Evolutionary conservation across 2,888 invertebrate genomes (phyloP), one percentile per base, ranked within the genome.

Genomic region (Volucella bombylans): DNA sequence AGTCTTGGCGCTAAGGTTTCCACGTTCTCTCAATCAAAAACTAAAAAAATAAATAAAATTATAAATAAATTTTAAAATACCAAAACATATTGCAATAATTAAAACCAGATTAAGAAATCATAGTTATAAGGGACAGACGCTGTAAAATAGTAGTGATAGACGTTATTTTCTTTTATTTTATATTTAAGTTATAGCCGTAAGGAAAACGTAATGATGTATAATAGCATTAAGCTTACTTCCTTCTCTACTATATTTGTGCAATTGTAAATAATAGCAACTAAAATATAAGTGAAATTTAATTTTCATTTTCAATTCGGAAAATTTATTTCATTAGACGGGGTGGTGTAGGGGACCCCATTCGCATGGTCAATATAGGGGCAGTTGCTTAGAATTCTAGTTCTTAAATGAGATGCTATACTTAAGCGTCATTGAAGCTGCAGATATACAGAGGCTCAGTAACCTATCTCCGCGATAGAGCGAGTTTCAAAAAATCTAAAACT

Each of bases 211-310:
- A n/a, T 41, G 31, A 14, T 85, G 85, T 85, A 85, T 72, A 85
- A 81, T 81, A 72, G 67, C 18, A 57, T 54, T 45, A 76, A 80
- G 76, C 62, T 68, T 59, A 52, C 23, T 65, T 41, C 76, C 54
- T 54, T 47, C 67, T 45, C 47, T 59, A 73, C 54, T 80, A 54
- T 45, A 67, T 49, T 79, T 78, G 85, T 85, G 85, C 85, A 85
- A 85, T 85, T 85, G 85, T 85, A 85, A 85, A 85, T 77, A 82
- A 47, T 52, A 76, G 61, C 54, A 72, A 77, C n/a, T 55, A 69
- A 52, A 78, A 67, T 14, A 45, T 14, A 65, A 47, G 54, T 61
- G 65, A 74, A 79, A 79, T 78, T 31, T 31, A 79, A 65, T 79
- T 79, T 73, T 61, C 61, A 68, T 23, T 23, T 23, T 23, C 23